Base-by-base conservation (phyloP, 2,113 vertebrate species). In the Eublepharis macularius region DNA sequence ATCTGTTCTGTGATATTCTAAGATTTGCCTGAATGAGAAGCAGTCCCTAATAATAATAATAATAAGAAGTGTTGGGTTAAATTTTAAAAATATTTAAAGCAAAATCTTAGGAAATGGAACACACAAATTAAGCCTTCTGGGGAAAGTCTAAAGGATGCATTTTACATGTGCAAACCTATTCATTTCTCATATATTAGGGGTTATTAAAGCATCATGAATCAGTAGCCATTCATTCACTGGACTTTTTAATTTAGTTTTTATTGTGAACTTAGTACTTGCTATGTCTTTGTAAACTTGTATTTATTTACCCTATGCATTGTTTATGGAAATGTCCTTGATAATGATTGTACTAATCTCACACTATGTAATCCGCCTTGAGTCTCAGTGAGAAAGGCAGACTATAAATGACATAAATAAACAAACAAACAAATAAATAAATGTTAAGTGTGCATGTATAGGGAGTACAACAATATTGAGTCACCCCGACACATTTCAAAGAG, bases 101-200 rank as follows among this genome's bases (percentile, higher is more conserved):
- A 86, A 84, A 82, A 70, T 51, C 54, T 91, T 84, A 69, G 87
- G 91, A 89, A 82, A 86, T 66, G 82, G 81, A 90, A 54, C 32
- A 45, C 26, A 39, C 85, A 86, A 94, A 90, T 94, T 82, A 92
- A 92, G 68, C 17, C 83, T 90, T 68, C 82, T 65, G 26, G 54
- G 65, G 78, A 88, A 83, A 90, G 80, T 84, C 78, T 86, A 41
- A 93, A 82, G 73, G 75, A 60, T 2, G 0, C 51, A 82, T 91
- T 92, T 94, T 85, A 47, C 86, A 43, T 80, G 36, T 86, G 79
- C 86, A 88, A 89, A 84, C 0, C 0, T 88, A 90, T 80, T 39
- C 83, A 91, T 82, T 88, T 72, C n/a, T 81, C 68, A 17, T 89
- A 24, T 83, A 73, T 88, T 91, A 86, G 85, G 12, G 80, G 65